A percentile compares a stretch with the other conserved stretches of the same genome.
Conservation (phyloP, 2,113 vertebrate species). For the Oreochromis tanganicae region DNA sequence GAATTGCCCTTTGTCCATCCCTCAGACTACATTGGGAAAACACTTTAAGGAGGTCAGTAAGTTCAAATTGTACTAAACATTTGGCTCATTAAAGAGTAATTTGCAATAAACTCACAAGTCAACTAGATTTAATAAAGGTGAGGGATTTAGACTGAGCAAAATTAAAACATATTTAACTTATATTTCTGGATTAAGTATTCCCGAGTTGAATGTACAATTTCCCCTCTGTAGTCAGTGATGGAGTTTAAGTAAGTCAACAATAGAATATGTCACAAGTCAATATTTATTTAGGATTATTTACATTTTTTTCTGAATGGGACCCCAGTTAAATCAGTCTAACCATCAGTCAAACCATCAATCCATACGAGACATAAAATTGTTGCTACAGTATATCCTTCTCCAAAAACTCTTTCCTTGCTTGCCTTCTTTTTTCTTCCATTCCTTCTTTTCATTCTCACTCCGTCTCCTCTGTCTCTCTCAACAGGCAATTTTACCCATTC, state of each 20-base stretch:
- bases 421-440: conserved; percentile 5
- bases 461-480: conserved; percentile 26
- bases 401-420: conserved; percentile 6
- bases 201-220: not conserved
- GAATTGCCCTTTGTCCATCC: not conserved
- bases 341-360: not conserved
- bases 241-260: not conserved
- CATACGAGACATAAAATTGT: not conserved
- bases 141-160: not conserved
- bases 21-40: not conserved
- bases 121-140: not conserved
- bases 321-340: not conserved
- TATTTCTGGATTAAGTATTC: not conserved
- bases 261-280: not conserved
- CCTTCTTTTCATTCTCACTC: conserved; percentile 32
- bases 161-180: not conserved
- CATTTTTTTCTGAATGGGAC: not conserved
- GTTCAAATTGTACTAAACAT: not conserved
- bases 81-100: not conserved
- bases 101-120: not conserved
- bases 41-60: not conserved
- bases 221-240: not conserved
- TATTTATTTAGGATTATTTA: not conserved
- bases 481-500: conserved; percentile 55
- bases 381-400: not conserved